These are phyloP conservation scores for Microtus pennsylvanicus DNA, from an alignment of 2,113 vertebrate species.

Conservation along the genomic window DNA sequence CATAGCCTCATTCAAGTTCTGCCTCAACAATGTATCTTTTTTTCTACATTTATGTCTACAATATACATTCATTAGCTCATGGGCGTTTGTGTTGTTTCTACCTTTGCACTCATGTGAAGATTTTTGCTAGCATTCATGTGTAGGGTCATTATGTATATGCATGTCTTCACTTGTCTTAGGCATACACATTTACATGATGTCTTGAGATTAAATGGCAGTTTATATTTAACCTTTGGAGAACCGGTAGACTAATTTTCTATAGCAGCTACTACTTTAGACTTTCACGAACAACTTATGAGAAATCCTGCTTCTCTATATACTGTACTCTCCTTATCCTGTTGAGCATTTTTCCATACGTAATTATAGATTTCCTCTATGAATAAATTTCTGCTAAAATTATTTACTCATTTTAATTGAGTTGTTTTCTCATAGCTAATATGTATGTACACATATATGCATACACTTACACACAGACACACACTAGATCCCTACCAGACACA, in stretches of 20 bases:
- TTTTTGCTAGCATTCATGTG: not conserved
- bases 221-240: not conserved
- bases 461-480: not conserved
- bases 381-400: not conserved
- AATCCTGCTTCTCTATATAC: not conserved
- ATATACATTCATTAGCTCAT: not conserved
- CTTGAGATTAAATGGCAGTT: not conserved
- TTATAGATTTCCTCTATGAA: not conserved
- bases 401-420: not conserved
- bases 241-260: not conserved
- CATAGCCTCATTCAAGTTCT: not conserved
- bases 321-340: not conserved
- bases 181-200: not conserved
- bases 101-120: not conserved
- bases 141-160: not conserved
- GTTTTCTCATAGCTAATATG: not conserved
- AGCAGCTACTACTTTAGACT: not conserved
- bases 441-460: not conserved
- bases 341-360: not conserved
- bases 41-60: not conserved
- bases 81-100: not conserved
- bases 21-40: not conserved
- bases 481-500: not conserved
- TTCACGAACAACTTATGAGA: rapidly evolving
- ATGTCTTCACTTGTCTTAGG: not conserved